These are phyloP conservation scores for Atherinosoma microstoma DNA, from an alignment of 2,797 vertebrate genomes.

Conservation along the genomic window DNA sequence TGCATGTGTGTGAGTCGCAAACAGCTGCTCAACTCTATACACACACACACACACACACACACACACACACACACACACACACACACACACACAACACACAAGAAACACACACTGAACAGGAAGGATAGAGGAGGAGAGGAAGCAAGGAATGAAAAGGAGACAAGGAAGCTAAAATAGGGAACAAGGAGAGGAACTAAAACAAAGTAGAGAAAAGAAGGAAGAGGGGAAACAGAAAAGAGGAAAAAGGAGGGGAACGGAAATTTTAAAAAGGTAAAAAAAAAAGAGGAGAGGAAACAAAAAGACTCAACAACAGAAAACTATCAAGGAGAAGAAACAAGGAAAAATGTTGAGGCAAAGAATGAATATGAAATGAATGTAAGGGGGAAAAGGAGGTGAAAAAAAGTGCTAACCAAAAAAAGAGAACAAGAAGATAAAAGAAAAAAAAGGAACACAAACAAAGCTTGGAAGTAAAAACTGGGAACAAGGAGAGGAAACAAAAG, in stretches of 20 bases:
- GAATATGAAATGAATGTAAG: background rate
- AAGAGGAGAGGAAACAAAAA: no score
- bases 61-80: background rate
- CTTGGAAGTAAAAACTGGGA: no score
- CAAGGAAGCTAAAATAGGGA: background rate
- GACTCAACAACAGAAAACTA: no score
- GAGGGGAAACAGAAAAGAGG: no score
- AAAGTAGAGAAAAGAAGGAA: background rate
- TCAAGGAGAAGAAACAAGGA: background rate
- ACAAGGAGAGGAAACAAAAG: no score
- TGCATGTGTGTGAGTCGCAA: constrained; percentile 20
- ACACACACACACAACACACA: background rate
- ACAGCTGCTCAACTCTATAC: constrained; percentile 29
- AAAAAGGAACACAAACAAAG: no score
- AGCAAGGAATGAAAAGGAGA: no score
- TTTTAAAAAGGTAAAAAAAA: background rate
- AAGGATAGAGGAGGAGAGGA: no score
- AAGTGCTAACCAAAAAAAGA: no score
- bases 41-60: constrained; percentile 21
- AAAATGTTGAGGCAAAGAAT: background rate
- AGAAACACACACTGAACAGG: background rate
- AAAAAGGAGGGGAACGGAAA: no score
- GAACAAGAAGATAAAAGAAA: no score
- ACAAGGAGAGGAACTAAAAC: background rate
- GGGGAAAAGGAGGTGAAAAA: no score